Base-by-base conservation (phyloP, 2,888 invertebrate species). In the Listrodromus nycthemerus region DNA sequence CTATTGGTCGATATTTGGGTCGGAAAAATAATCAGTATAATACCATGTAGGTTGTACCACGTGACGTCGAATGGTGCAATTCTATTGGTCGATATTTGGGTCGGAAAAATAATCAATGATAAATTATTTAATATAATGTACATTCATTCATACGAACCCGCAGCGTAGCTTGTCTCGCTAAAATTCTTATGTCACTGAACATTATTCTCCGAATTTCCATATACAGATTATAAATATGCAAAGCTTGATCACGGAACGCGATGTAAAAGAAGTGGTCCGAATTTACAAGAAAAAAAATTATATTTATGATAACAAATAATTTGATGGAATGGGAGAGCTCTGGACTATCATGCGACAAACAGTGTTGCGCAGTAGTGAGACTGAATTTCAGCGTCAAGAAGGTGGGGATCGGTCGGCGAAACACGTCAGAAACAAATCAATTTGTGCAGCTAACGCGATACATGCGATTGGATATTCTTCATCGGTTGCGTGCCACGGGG, bases 351-450 rank as follows among this genome's bases (percentile, higher is more conserved):
- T 16, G 41, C 16, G 41, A 45, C 4, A 16, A 4, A 4, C 37
- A 37, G 5, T 37, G 37, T 13, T 41, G 41, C 41, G 41, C 41
- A 16, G 16, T 16, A 45, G 27, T 7, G 41, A 37, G 37, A 6
- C 8, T 8, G 45, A n/a, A 19, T 21, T 37, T 37, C 1, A 19
- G 10, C 19, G 10, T 19, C 8, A 48, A 33, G 45, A 27, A 6
- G 70, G 50, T 52, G 50, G 13, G n/a, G 45, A 61, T 71, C 37
- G 58, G 6, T 27, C n/a, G 16, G 27, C 27, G 41, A 41, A 73
- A 73, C 48, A 61, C 24, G 73, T 73, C 73, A 75, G 65, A 65
- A 65, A 65, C 75, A 65, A 75, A 75, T 75, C 75, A 75, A 65
- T 65, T 27, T 50, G 16, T 21, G 30, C 30, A n/a, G 61, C 45